Evolutionary conservation across 2,888 invertebrate species (phyloP).

Genomic region (Cataglyphis cursor): DNA sequence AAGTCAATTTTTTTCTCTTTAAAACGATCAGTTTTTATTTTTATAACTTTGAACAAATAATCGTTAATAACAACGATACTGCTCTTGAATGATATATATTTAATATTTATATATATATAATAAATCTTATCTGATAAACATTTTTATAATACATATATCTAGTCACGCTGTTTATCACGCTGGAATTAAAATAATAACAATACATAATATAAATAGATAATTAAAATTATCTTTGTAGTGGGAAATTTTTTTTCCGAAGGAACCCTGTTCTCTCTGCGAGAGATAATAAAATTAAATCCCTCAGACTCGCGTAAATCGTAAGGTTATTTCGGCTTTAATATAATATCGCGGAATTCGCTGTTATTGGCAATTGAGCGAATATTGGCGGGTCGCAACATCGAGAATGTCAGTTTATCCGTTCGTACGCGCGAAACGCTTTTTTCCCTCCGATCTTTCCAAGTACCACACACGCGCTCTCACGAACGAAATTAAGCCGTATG

Average conservation of each 20-base stretch:
- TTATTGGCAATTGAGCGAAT: slow-evolving; percentile 13
- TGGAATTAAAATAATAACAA: neutral
- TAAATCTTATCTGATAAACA: neutral
- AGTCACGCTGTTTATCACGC: neutral
- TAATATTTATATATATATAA: neutral
- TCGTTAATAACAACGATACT: neutral
- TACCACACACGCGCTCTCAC: slow-evolving; percentile 44
- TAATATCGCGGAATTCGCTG: neutral
- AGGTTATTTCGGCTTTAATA: slow-evolving; percentile 17
- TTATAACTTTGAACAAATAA: neutral
- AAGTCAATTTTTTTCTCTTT: neutral
- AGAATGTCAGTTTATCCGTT: slow-evolving; percentile 17
- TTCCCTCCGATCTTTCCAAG: neutral
- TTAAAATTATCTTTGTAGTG: neutral
- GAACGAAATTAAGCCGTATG: slow-evolving; percentile 85
- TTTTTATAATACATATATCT: neutral
- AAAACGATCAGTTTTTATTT: neutral
- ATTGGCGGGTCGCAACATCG: neutral
- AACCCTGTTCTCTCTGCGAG: neutral
- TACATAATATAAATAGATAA: too few relatives aligned
- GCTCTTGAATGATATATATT: neutral
- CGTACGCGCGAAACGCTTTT: slow-evolving; percentile 36
- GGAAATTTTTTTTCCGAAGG: neutral
- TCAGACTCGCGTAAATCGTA: neutral
- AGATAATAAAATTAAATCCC: neutral